Conservation (phyloP, 2,797 vertebrate species). For the Siniperca scherzeri region DNA sequence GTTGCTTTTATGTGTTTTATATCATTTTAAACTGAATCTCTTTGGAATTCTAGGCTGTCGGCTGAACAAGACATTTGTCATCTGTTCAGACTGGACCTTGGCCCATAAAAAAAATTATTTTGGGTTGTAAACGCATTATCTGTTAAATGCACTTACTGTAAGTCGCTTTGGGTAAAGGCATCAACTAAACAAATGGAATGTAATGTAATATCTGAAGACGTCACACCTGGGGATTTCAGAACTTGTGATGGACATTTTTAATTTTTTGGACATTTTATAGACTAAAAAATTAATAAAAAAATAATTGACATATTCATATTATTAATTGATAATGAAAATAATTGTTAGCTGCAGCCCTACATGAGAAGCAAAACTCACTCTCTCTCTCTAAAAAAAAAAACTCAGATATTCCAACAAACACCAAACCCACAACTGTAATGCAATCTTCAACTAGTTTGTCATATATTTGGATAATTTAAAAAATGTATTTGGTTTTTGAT, state of each 20-base stretch:
- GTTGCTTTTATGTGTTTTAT: background rate
- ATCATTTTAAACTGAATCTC: background rate
- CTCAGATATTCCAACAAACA: background rate
- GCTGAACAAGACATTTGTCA: background rate
- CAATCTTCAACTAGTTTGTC: background rate
- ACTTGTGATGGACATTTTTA: background rate
- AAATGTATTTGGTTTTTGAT: background rate
- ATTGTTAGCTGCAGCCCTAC: too few relatives aligned
- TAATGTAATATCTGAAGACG: background rate
- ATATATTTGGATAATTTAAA: background rate
- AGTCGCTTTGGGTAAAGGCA: too few relatives aligned
- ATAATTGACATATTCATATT: too few relatives aligned
- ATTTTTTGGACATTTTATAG: background rate
- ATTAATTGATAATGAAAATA: background rate
- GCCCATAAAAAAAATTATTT: too few relatives aligned
- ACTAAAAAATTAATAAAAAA: background rate
- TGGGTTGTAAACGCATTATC: too few relatives aligned
- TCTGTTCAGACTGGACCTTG: too few relatives aligned
- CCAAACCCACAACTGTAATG: background rate
- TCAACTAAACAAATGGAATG: too few relatives aligned
- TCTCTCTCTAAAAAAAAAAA: too few relatives aligned
- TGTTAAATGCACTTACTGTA: too few relatives aligned
- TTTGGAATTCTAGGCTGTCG: background rate
- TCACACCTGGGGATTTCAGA: background rate
- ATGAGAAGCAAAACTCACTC: background rate